phyloP scores from a whole-genome alignment of 2,797 vertebrate genomes.

The Momotus momota region DNA sequence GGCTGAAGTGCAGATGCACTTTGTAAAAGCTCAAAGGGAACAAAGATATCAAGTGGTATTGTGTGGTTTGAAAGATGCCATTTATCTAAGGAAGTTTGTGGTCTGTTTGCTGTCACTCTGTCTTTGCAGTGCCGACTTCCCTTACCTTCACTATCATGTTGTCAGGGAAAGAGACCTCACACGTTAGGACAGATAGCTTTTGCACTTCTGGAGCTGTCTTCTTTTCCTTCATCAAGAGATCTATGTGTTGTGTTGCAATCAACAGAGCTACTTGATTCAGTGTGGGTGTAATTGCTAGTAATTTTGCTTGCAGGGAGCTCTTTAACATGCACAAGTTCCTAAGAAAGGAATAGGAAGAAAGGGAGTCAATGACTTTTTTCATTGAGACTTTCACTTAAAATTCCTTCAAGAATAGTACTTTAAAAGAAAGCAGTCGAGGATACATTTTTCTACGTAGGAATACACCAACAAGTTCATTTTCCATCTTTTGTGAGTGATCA shows the following conservation, averaged over 20 bases:
- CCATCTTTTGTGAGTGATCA: background rate
- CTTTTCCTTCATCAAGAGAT: background rate
- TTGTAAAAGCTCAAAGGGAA: slow-evolving; percentile 62
- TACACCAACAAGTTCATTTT: background rate
- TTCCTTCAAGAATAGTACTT: background rate
- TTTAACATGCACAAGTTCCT: background rate
- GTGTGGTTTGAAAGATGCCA: slow-evolving; percentile 35
- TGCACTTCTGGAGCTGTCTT: slow-evolving; percentile 15
- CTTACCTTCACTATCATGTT: background rate
- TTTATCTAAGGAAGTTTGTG: slow-evolving; percentile 69
- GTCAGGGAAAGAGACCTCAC: slow-evolving; percentile 59
- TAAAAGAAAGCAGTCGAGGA: background rate
- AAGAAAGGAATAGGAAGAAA: background rate
- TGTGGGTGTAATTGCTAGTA: background rate
- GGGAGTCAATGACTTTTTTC: background rate
- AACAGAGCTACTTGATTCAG: background rate
- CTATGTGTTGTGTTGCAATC: background rate
- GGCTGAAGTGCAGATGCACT: slow-evolving; percentile 66
- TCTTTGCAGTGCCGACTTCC: slow-evolving; percentile 8
- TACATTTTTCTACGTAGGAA: background rate
- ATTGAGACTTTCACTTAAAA: background rate
- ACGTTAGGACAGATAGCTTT: slow-evolving; percentile 14
- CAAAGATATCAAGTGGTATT: slow-evolving; percentile 60
- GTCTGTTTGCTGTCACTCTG: slow-evolving; percentile 70
- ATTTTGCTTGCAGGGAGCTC: background rate